Percentiles rank a stretch among this genome's conserved stretches.
Evolutionary conservation across 2,888 invertebrate genomes (phyloP).

Genomic region (Clivina fossor): DNA sequence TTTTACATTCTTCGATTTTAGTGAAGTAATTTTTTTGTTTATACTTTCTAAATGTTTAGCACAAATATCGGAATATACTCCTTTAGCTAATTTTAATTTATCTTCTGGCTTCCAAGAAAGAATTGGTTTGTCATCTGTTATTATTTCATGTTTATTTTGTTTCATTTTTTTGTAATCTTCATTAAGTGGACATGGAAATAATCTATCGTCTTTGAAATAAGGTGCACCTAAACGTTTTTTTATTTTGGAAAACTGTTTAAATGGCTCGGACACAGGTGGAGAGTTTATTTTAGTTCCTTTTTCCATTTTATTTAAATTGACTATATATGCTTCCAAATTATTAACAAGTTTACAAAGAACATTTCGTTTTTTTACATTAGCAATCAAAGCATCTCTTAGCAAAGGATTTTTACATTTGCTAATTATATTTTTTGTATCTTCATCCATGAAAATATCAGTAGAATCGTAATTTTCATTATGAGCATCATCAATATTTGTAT

Average conservation of each 20-base stretch:
- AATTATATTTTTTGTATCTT: neutral
- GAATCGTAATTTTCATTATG: too few relatives aligned
- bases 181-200: conserved; percentile 61
- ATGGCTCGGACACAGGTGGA: neutral
- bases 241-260: neutral
- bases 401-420: conserved; percentile 8
- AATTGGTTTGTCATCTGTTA: conserved; percentile 15
- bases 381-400: conserved; percentile 7
- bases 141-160: conserved; percentile 46
- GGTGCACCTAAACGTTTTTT: conserved; percentile 54
- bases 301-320: neutral
- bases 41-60: conserved; percentile 50
- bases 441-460: too few relatives aligned
- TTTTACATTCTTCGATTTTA: conserved; percentile 43
- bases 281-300: neutral
- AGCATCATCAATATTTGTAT: too few relatives aligned
- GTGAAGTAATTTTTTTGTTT: conserved; percentile 45
- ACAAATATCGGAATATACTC: conserved; percentile 47
- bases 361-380: conserved; percentile 15
- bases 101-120: conserved; percentile 61
- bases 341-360: conserved; percentile 2
- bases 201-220: conserved; percentile 66
- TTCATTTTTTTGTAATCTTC: conserved; percentile 54
- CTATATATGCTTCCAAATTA: conserved; percentile 6
- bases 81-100: conserved; percentile 57